Conservation (phyloP, 1,140 invertebrate genomes). For the Drosophila auraria region DNA sequence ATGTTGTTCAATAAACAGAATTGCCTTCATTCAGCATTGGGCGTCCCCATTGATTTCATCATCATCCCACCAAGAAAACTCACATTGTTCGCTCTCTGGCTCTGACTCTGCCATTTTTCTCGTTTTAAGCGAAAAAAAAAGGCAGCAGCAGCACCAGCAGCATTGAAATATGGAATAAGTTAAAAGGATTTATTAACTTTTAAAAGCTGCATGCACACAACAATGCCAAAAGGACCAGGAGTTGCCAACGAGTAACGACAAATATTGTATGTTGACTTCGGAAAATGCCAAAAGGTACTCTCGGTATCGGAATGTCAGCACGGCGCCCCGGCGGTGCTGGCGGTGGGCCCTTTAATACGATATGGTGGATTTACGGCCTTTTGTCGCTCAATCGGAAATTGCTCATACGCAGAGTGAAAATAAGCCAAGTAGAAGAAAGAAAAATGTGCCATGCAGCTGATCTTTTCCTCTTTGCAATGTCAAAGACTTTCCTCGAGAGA, state of each 20-base stretch:
- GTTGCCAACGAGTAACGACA: constrained; percentile 38
- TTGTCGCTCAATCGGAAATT: constrained; percentile 40
- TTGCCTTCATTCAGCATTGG: constrained; percentile 69
- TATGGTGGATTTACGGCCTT: constrained; percentile 25
- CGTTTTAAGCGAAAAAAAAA: constrained; percentile 45
- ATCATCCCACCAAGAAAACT: constrained; percentile 38
- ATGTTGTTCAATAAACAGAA: constrained; percentile 76
- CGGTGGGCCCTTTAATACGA: constrained; percentile 28
- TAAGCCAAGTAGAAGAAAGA: constrained; percentile 1
- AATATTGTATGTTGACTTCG: constrained; percentile 47
- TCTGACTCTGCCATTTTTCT: constrained; percentile 38
- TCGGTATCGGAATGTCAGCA: constrained; percentile 30
- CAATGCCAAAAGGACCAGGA: constrained; percentile 66
- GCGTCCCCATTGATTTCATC: constrained; percentile 46
- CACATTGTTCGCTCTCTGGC: constrained; percentile 45
- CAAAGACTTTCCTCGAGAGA: background rate
- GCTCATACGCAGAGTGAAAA: constrained; percentile 16
- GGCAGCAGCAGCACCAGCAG: constrained; percentile 25
- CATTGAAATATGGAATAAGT: constrained; percentile 82
- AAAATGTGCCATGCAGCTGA: constrained; percentile 9
- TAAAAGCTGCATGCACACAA: constrained; percentile 76
- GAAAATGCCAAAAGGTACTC: constrained; percentile 34
- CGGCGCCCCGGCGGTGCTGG: background rate
- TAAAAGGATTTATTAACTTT: constrained; percentile 84
- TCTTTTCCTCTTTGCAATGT: background rate